phyloP scores from a whole-genome alignment of 1,140 invertebrate genomes.

The Muscidifurax raptorellus region DNA sequence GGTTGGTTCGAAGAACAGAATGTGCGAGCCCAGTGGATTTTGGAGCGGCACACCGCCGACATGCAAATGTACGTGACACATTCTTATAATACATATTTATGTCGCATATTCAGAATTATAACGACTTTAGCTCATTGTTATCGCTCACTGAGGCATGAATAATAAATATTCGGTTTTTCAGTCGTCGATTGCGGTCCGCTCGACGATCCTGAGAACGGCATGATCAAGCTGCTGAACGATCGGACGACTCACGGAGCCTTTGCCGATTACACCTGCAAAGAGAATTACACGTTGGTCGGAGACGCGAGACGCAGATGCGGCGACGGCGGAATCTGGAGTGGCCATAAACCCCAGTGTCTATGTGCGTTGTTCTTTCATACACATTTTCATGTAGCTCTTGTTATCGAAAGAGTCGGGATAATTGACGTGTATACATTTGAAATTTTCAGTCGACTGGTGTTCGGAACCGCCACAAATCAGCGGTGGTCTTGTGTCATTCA shows the following conservation, averaged over 20 bases:
- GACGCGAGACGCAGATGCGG: conserved; percentile 84
- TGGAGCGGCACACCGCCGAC: conserved; percentile 87
- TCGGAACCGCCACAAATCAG: conserved; percentile 85
- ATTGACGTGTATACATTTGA: neutral
- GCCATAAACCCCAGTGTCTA: conserved; percentile 85
- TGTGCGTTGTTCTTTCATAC: conserved; percentile 72
- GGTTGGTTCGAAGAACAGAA: conserved; percentile 82
- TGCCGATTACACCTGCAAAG: conserved; percentile 85
- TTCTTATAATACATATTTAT: too few species aligned
- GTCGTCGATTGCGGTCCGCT: conserved; percentile 89
- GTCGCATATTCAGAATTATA: too few species aligned
- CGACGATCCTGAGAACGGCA: conserved; percentile 83
- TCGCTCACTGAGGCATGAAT: neutral
- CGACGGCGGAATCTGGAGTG: conserved; percentile 88
- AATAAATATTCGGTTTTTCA: conserved; percentile 18
- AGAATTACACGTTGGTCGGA: conserved; percentile 90
- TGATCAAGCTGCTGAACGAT: conserved; percentile 80
- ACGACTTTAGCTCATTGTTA: too few species aligned
- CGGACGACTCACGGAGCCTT: conserved; percentile 87
- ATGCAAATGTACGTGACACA: conserved; percentile 87
- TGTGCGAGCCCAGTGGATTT: conserved; percentile 84
- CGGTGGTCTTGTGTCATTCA: conserved; percentile 82
- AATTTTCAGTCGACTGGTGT: conserved; percentile 84
- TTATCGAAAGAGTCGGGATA: neutral
- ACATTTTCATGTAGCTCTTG: neutral